phyloP scores from a whole-genome alignment of 2,888 invertebrate species.

The Linyphia triangularis region DNA sequence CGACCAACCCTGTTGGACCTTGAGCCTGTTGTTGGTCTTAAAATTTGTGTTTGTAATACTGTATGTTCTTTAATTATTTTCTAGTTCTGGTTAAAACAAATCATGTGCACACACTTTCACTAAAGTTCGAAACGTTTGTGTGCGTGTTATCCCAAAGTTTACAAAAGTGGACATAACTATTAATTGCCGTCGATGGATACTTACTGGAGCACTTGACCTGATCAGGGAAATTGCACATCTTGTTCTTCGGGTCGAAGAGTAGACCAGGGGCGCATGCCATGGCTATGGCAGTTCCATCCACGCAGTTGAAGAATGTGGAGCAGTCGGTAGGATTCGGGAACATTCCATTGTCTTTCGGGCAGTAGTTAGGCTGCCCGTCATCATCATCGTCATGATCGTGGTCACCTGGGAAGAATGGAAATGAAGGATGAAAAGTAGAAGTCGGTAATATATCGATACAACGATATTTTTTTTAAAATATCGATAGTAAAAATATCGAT shows the following conservation, averaged over 20 bases:
- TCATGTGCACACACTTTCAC: too few relatives aligned
- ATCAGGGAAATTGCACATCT: slow-evolving; percentile 66
- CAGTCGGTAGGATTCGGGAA: slow-evolving; percentile 69
- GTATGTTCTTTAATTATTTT: too few relatives aligned
- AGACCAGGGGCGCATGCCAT: slow-evolving; percentile 62
- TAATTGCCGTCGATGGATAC: too few relatives aligned
- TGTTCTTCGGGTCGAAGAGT: slow-evolving; percentile 55
- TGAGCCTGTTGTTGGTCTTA: too few relatives aligned
- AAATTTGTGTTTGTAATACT: too few relatives aligned
- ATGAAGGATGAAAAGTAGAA: neutral
- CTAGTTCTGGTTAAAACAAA: too few relatives aligned
- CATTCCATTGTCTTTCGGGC: slow-evolving; percentile 67
- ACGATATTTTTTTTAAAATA: too few relatives aligned
- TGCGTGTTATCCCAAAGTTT: too few relatives aligned
- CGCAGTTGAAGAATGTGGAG: slow-evolving; percentile 63
- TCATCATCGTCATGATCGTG: slow-evolving; percentile 54
- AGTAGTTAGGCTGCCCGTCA: slow-evolving; percentile 62
- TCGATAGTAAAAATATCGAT: too few relatives aligned
- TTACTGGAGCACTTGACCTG: slow-evolving; percentile 66
- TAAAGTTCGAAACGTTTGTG: too few relatives aligned
- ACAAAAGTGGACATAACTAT: too few relatives aligned
- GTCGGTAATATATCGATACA: neutral
- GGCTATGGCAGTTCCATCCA: slow-evolving; percentile 52
- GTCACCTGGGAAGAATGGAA: neutral
- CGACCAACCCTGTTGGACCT: too few relatives aligned